These are phyloP conservation scores for Sciurus vulgaris DNA, from an alignment of 2,797 vertebrate species.

Conservation along the genomic window DNA sequence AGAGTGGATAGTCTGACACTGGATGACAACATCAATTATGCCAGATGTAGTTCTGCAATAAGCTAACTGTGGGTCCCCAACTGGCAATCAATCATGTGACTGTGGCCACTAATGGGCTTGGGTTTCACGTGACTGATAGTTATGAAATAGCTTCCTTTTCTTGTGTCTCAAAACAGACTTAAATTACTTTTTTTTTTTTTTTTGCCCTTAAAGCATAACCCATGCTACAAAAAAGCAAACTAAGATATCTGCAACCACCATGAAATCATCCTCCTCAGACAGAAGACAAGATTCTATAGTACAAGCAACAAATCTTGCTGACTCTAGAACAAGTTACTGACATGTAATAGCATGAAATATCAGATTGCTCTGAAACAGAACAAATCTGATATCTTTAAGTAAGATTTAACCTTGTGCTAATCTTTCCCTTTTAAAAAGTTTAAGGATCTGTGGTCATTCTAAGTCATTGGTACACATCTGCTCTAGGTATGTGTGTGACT, in stretches of 20 bases:
- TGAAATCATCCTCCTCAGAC: constrained; percentile 37
- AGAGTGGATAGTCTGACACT: constrained; percentile 36
- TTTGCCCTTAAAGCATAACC: constrained; percentile 39
- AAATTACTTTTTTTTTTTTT: constrained; percentile 48
- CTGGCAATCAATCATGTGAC: constrained; percentile 71
- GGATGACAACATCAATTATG: constrained; percentile 21
- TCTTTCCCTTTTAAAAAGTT: constrained; percentile 44
- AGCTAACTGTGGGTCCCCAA: constrained; percentile 57
- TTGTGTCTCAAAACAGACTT: constrained; percentile 63
- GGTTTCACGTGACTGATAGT: constrained; percentile 76
- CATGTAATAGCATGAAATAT: constrained; percentile 17
- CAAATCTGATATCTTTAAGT: background rate
- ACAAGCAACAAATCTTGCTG: constrained; percentile 22
- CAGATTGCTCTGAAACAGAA: constrained; percentile 37
- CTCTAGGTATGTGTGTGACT: background rate
- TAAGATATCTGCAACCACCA: background rate
- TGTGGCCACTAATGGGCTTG: constrained; percentile 70
- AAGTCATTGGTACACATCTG: background rate
- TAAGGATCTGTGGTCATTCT: background rate
- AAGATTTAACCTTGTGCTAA: background rate
- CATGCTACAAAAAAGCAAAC: constrained; percentile 34
- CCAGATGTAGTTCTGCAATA: constrained; percentile 68
- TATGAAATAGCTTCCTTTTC: constrained; percentile 84
- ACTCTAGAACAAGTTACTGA: constrained; percentile 5
- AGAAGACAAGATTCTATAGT: constrained; percentile 35